Evolutionary conservation across 2,113 vertebrate genomes (phyloP).

Genomic region (Machaerirhynchus nigripectus): DNA sequence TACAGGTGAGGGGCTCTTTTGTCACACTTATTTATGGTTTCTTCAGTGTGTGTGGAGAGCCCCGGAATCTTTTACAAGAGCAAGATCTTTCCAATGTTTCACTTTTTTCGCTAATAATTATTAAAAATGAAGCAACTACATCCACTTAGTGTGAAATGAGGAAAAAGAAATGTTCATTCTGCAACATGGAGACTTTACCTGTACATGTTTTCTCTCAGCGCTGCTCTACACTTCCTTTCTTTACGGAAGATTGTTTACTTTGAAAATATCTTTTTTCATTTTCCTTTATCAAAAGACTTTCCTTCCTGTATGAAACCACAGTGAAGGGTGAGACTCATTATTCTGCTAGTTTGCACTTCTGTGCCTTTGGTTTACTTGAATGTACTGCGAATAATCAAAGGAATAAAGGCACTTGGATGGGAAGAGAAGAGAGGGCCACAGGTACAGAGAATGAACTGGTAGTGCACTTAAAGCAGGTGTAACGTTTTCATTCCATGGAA

Average conservation of each 20-base stretch:
- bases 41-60: background rate
- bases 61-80: background rate
- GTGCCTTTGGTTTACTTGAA: constrained; percentile 52
- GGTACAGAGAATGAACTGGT: constrained; percentile 16
- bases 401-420: constrained; percentile 36
- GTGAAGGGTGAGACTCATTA: background rate
- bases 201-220: background rate
- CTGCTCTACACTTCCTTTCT: constrained; percentile 35
- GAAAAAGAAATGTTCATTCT: background rate
- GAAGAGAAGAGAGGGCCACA: background rate
- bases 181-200: background rate
- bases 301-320: constrained; percentile 11
- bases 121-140: background rate
- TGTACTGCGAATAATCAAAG: constrained; percentile 30
- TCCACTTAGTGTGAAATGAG: background rate
- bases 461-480: background rate
- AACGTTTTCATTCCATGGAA: background rate
- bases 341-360: constrained; percentile 40
- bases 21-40: background rate
- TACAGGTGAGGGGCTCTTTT: background rate
- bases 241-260: constrained; percentile 49
- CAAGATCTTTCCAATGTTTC: background rate
- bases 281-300: constrained; percentile 12
- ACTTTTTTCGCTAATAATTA: background rate
- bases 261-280: background rate